Conservation (phyloP, 1,140 invertebrate genomes). For the Marisa cornuarietis region DNA sequence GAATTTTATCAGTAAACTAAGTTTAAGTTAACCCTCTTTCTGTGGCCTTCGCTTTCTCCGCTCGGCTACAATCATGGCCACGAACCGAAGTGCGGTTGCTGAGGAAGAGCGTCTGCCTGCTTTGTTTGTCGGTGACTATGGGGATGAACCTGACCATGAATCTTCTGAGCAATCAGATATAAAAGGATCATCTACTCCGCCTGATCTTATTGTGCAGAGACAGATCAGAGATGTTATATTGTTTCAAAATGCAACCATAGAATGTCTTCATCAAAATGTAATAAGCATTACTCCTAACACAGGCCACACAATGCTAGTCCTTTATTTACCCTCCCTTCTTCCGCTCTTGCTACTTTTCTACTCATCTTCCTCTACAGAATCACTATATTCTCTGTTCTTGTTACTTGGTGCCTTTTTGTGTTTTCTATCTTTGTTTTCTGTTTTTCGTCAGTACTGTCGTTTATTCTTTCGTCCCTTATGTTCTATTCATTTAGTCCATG, state of each 20-base stretch:
- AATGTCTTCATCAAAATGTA: constrained; percentile 8
- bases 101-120: not conserved
- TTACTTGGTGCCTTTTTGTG: no score
- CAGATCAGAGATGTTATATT: constrained; percentile 13
- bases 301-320: no score
- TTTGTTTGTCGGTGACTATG: not conserved
- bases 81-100: not conserved
- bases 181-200: not conserved
- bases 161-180: not conserved
- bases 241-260: constrained; percentile 7
- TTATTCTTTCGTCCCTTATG: no score
- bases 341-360: no score
- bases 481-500: no score
- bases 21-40: not conserved
- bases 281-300: no score
- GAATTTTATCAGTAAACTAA: not conserved
- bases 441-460: no score
- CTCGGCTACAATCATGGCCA: no score
- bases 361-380: no score
- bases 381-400: no score
- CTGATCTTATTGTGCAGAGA: constrained; percentile 9
- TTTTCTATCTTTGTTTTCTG: no score
- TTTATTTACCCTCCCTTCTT: no score
- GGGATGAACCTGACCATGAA: not conserved
- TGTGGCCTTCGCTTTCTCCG: not conserved